Conservation (phyloP, 2,797 vertebrate genomes). For the Euthynnus affinis region DNA sequence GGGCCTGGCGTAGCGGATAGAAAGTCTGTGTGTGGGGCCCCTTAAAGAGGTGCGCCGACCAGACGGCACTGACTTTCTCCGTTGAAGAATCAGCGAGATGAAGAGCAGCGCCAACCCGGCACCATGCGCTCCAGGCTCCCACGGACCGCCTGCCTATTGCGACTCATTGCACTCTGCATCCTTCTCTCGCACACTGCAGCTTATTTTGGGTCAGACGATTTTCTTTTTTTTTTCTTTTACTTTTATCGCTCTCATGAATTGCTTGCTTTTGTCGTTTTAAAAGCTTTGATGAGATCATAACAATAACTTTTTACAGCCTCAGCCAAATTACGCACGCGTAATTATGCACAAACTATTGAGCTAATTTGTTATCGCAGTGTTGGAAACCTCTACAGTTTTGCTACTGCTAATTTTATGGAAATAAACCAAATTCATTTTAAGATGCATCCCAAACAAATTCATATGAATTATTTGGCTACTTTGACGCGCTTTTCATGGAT, state of each 20-base stretch:
- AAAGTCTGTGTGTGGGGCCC: conserved; percentile 71
- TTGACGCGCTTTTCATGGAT: neutral
- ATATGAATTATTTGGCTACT: neutral
- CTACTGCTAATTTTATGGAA: neutral
- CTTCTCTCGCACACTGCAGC: conserved; percentile 86
- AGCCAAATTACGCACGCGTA: conserved; percentile 68
- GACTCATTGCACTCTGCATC: conserved; percentile 88
- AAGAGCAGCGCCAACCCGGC: conserved; percentile 89
- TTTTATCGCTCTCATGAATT: neutral
- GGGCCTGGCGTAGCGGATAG: conserved; percentile 65
- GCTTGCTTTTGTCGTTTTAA: conserved; percentile 16
- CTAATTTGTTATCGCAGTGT: neutral
- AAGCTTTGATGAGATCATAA: neutral
- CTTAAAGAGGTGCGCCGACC: conserved; percentile 83
- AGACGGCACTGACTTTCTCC: conserved; percentile 82
- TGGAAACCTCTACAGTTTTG: neutral
- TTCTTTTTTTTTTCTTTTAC: conserved; percentile 28
- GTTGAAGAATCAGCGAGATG: conserved; percentile 88
- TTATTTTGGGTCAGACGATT: conserved; percentile 87
- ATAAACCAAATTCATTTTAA: neutral
- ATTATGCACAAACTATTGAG: conserved; percentile 34
- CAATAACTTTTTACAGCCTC: neutral
- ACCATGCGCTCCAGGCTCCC: conserved; percentile 92
- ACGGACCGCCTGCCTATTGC: conserved; percentile 88
- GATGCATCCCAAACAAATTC: neutral